A percentile compares a stretch with the other conserved stretches of the same genome.
These are phyloP conservation scores for Drosophila parabipectinata DNA, from an alignment of 1,140 invertebrate genomes.

Conservation along the genomic window DNA sequence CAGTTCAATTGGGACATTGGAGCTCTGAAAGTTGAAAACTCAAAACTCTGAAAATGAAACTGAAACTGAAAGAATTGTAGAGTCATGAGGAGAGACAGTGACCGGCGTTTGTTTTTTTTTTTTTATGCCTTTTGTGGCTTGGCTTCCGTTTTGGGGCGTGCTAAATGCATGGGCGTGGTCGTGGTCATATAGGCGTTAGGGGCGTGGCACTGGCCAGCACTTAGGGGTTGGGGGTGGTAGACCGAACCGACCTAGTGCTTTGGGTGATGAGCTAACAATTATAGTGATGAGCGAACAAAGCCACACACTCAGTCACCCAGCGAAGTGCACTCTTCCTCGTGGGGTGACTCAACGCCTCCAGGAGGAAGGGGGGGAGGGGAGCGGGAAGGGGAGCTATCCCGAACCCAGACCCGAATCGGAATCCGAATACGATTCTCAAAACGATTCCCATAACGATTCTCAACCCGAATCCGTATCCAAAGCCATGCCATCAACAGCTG, in stretches of 20 bases:
- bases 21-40: not conserved
- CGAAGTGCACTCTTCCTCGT: constrained; percentile 41
- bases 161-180: constrained; percentile 41
- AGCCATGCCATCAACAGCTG: constrained; percentile 17
- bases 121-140: constrained; percentile 25
- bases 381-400: not conserved
- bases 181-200: no score
- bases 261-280: constrained; percentile 61
- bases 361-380: no score
- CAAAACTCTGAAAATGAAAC: not conserved
- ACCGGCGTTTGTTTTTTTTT: constrained; percentile 34
- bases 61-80: not conserved
- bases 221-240: not conserved
- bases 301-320: constrained; percentile 32
- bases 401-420: constrained; percentile 3
- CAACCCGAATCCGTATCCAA: constrained; percentile 9
- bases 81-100: constrained; percentile 35
- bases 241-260: not conserved
- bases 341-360: constrained; percentile 35
- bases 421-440: not conserved
- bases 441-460: not conserved
- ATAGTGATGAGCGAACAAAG: constrained; percentile 61
- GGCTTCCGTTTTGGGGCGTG: constrained; percentile 60
- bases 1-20: constrained; percentile 15
- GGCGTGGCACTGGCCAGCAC: no score